A percentile compares a stretch with the other conserved stretches of the same genome.
Conservation (phyloP, 1,140 invertebrate species). For the Chlorops oryzae region DNA sequence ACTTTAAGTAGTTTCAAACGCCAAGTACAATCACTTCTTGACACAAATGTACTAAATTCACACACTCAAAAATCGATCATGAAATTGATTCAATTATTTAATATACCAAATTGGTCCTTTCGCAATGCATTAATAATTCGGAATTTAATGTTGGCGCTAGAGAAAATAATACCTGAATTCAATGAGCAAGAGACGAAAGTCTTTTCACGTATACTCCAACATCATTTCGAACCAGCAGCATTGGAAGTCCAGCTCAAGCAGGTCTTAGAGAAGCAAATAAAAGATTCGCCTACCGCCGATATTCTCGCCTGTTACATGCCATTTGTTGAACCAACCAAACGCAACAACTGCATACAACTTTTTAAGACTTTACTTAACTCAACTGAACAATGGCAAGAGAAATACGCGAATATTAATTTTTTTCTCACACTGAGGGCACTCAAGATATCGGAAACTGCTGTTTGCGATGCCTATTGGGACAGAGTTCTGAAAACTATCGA, state of each 20-base stretch:
- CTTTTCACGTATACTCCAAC: slow-evolving; percentile 28
- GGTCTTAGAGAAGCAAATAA: slow-evolving; percentile 18
- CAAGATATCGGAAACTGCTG: slow-evolving; percentile 45
- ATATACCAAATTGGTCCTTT: slow-evolving; percentile 33
- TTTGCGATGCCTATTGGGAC: slow-evolving; percentile 49
- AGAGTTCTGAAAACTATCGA: slow-evolving; percentile 24
- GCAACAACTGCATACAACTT: slow-evolving; percentile 30
- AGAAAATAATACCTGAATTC: slow-evolving; percentile 13
- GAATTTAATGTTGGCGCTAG: slow-evolving; percentile 20
- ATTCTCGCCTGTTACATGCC: slow-evolving; percentile 31
- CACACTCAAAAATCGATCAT: slow-evolving; percentile 26
- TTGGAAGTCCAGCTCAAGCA: slow-evolving; percentile 21
- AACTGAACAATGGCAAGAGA: slow-evolving; percentile 17
- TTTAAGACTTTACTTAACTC: slow-evolving; percentile 35
- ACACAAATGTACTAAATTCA: slow-evolving; percentile 14
- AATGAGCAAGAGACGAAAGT: slow-evolving; percentile 22
- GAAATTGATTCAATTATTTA: slow-evolving; percentile 38
- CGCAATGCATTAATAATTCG: slow-evolving; percentile 27
- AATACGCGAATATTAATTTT: slow-evolving; percentile 25
- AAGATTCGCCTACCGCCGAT: slow-evolving; percentile 20
- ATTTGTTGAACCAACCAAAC: slow-evolving; percentile 38
- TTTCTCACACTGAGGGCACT: slow-evolving; percentile 46
- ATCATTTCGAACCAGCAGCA: slow-evolving; percentile 37
- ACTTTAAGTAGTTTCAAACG: slow-evolving; percentile 25
- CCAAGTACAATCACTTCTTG: slow-evolving; percentile 20